Percentiles rank a stretch among this genome's conserved stretches.
Conservation (phyloP, 2,888 invertebrate genomes). For the Drosophila merina region DNA sequence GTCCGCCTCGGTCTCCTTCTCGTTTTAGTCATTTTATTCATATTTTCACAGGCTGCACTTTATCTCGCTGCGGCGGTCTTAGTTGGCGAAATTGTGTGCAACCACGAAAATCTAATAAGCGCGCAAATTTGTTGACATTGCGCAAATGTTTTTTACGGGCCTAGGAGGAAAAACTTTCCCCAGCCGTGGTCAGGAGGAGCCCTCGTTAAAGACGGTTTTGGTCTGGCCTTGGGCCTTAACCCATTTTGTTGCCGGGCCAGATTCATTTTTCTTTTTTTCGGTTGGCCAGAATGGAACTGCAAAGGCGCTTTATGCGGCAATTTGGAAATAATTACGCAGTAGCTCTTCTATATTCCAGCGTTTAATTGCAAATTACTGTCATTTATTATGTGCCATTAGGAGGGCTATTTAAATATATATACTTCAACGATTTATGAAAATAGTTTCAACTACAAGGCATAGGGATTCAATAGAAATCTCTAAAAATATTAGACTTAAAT, state of each 20-base stretch:
- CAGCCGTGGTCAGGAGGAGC: conserved; percentile 1
- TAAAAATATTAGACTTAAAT: no score
- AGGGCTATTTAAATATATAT: background rate
- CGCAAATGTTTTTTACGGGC: conserved; percentile 78
- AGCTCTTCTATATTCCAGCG: background rate
- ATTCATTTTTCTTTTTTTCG: conserved; percentile 5
- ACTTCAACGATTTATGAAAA: no score
- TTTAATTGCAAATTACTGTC: background rate
- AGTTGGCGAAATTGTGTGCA: conserved; percentile 80
- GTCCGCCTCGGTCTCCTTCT: background rate
- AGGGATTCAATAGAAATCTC: no score
- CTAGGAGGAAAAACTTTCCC: conserved; percentile 50
- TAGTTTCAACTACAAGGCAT: no score
- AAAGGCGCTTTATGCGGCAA: conserved; percentile 29
- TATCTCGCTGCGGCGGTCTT: conserved; percentile 73
- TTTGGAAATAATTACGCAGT: conserved; percentile 23
- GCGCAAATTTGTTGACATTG: conserved; percentile 79
- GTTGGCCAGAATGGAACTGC: conserved; percentile 4
- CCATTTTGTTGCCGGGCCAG: conserved; percentile 32
- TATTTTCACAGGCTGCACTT: conserved; percentile 69
- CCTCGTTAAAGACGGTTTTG: conserved; percentile 36
- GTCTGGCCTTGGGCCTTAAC: conserved; percentile 39
- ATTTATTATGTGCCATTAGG: background rate
- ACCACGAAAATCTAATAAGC: conserved; percentile 79
- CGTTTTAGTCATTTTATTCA: conserved; percentile 69